Conservation (phyloP, 2,888 invertebrate species). For the Microctonus brassicae region DNA sequence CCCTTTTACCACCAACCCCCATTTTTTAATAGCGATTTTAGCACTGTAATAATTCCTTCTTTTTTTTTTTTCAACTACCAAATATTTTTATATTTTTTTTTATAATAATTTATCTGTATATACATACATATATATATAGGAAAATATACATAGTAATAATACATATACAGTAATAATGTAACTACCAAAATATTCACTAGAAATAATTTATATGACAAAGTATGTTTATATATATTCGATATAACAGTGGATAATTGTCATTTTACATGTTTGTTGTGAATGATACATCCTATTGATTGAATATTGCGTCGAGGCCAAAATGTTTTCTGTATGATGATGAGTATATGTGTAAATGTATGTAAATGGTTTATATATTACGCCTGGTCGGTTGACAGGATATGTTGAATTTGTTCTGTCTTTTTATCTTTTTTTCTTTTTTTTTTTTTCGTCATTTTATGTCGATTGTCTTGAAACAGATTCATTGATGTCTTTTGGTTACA, state of each 20-base stretch:
- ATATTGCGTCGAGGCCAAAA: slow-evolving; percentile 1
- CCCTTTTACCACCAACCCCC: too few species aligned
- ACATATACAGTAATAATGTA: too few species aligned
- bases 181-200: too few species aligned
- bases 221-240: not conserved
- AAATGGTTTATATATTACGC: not conserved
- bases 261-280: not conserved
- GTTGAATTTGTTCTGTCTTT: slow-evolving; percentile 16
- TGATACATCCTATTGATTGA: not conserved
- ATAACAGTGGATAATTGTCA: not conserved
- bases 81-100: too few species aligned
- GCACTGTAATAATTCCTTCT: too few species aligned
- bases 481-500: slow-evolving; percentile 25
- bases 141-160: too few species aligned
- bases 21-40: too few species aligned
- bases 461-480: slow-evolving; percentile 31
- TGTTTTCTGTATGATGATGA: not conserved
- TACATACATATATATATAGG: too few species aligned
- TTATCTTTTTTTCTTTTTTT: not conserved
- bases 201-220: too few species aligned
- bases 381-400: slow-evolving; percentile 29
- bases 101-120: too few species aligned
- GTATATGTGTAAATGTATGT: too few species aligned
- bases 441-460: not conserved
- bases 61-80: too few species aligned